These are phyloP conservation scores for Pogona vitticeps DNA, from an alignment of 2,113 vertebrate genomes.

Conservation along the genomic window DNA sequence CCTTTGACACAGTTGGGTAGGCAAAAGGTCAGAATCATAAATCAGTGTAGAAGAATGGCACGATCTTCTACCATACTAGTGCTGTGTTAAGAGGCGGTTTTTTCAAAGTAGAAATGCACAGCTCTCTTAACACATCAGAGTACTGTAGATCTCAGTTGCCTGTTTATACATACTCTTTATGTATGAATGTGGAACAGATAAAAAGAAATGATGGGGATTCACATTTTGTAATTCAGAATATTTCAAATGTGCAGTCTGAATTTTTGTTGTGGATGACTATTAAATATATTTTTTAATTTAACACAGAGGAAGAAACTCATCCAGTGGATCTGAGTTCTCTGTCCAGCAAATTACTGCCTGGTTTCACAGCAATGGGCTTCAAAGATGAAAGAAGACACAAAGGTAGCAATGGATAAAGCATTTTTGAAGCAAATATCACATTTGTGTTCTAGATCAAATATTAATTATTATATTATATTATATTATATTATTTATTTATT, in stretches of 20 bases:
- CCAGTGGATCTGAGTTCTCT: conserved; percentile 93
- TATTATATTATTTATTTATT: neutral
- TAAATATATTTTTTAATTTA: neutral
- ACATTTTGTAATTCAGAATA: neutral
- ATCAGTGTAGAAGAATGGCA: neutral
- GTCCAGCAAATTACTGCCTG: conserved; percentile 93
- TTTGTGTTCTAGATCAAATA: neutral
- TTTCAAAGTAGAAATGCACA: neutral
- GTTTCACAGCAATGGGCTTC: conserved; percentile 91
- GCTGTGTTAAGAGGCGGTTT: neutral
- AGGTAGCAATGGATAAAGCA: conserved; percentile 73
- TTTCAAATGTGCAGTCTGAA: neutral
- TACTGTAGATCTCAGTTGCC: neutral
- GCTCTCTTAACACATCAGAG: neutral
- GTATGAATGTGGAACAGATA: neutral
- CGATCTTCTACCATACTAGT: neutral
- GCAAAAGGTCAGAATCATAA: neutral
- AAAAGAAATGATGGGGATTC: neutral
- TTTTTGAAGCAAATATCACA: neutral
- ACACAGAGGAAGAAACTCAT: conserved; percentile 91
- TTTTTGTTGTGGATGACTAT: neutral
- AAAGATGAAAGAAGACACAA: conserved; percentile 95
- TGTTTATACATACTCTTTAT: neutral
- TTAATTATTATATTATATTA: neutral
- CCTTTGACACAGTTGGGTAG: neutral